Evolutionary conservation across 2,888 invertebrate species (phyloP), one percentile per base, ranked within the genome.

Genomic region (Poecilus cupreus): DNA sequence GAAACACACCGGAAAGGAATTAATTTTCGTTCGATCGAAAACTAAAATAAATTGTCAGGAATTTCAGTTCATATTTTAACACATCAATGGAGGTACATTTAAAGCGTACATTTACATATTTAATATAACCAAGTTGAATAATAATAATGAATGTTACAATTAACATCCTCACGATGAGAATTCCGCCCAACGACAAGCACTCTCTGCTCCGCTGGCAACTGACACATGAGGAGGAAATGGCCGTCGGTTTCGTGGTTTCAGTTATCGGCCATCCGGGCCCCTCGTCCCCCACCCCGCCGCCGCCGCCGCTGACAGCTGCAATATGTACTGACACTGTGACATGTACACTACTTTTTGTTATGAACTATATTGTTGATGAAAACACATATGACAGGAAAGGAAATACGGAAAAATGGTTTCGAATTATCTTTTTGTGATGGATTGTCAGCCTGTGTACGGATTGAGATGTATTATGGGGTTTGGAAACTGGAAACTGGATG

Each of bases 331-430:
- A 49, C 74, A 22, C 32, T 37, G 11, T 54, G 76, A 32, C 54
- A 76, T 76, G 76, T 22, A 76, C 76, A 57, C 18, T 57, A 57
- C 51, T 76, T 76, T 76, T 76, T 76, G 54, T 54, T 32, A 37
- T 51, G 32, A 75, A 75, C 76, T 76, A 76, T 76, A 57, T 76
- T 51, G 76, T 76, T 76, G 76, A 76, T 57, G 57, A 57, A 76
- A 54, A 57, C 39, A 20, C 4, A 46, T 13, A 13, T 72, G 64
- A 68, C 64, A 68, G 51, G 8, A 51, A 18, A 68, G 64, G 64
- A 68, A 68, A 68, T 24, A 46, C 46, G 13, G 46, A 54, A 68
- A 68, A 64, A 11, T 68, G 68, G 68, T 10, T n/a, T 13, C 3
- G 68, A 22, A 68, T 68, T 68, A 68, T 68, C 60, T 32, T 39